phyloP scores from a whole-genome alignment of 2,113 vertebrate species.

The Platanista minor region DNA sequence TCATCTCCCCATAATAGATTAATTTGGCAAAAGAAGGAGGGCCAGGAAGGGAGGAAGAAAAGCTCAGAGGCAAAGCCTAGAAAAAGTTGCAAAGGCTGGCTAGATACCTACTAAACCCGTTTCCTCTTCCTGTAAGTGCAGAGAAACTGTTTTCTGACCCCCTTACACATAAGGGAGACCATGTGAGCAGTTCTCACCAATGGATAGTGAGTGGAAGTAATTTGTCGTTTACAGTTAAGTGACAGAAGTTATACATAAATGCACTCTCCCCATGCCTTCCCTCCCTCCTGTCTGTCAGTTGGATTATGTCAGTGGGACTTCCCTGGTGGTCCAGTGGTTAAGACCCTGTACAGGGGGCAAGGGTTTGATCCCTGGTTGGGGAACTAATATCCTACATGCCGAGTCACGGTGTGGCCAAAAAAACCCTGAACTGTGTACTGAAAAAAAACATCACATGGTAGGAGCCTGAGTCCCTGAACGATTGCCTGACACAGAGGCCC shows the following conservation, averaged over 20 bases:
- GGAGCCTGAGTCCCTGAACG: not conserved
- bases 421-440: not conserved
- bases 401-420: no score
- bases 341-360: no score
- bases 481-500: not conserved
- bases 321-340: no score
- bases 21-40: not conserved
- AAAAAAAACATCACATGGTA: not conserved
- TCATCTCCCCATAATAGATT: not conserved
- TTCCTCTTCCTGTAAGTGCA: not conserved
- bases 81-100: not conserved
- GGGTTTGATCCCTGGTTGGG: no score
- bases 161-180: not conserved
- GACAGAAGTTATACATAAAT: not conserved
- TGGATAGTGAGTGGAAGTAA: not conserved
- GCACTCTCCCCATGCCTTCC: not conserved
- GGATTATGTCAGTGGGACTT: not conserved
- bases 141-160: not conserved
- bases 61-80: not conserved
- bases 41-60: not conserved
- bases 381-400: no score
- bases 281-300: not conserved
- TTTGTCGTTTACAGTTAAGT: not conserved
- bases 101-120: not conserved
- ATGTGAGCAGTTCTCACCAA: not conserved